phyloP scores from a whole-genome alignment of 92 coral and sea anemone genomes.

The Palythoa grandiflora region DNA sequence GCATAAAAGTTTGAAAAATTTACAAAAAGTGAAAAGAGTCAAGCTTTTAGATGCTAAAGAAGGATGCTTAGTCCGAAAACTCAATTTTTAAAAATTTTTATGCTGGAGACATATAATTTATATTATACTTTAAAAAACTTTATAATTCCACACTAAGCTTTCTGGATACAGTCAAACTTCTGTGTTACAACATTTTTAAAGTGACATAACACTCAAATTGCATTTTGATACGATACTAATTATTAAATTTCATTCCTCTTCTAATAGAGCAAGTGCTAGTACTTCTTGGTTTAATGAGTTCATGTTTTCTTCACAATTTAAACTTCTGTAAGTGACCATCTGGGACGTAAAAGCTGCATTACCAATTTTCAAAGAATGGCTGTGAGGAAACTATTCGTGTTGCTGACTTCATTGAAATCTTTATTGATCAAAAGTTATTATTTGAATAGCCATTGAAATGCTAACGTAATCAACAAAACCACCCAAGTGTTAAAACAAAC shows the following conservation, averaged over 20 bases:
- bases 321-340: slow-evolving; percentile 1
- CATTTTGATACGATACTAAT: slow-evolving; percentile 5
- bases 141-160: slow-evolving; percentile 21
- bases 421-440: background rate
- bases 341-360: slow-evolving; percentile 12
- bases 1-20: slow-evolving; percentile 11
- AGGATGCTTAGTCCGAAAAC: slow-evolving; percentile 12
- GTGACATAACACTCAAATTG: background rate
- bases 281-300: slow-evolving; percentile 16
- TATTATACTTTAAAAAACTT: slow-evolving; percentile 10
- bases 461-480: slow-evolving; percentile 10
- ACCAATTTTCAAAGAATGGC: slow-evolving; percentile 4
- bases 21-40: background rate
- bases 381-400: slow-evolving; percentile 4
- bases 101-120: slow-evolving; percentile 13
- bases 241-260: background rate
- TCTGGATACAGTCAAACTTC: slow-evolving; percentile 23
- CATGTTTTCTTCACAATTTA: slow-evolving; percentile 14
- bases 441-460: slow-evolving; percentile 1
- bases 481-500: slow-evolving; percentile 8
- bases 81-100: background rate
- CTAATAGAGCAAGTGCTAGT: slow-evolving; percentile 14
- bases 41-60: background rate
- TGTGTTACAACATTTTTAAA: slow-evolving; percentile 20
- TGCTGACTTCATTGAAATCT: slow-evolving; percentile 4